A percentile compares a stretch with the other conserved stretches of the same genome.
These are phyloP conservation scores for Macroglossus sobrinus DNA, from an alignment of 2,113 vertebrate species.

Conservation along the genomic window DNA sequence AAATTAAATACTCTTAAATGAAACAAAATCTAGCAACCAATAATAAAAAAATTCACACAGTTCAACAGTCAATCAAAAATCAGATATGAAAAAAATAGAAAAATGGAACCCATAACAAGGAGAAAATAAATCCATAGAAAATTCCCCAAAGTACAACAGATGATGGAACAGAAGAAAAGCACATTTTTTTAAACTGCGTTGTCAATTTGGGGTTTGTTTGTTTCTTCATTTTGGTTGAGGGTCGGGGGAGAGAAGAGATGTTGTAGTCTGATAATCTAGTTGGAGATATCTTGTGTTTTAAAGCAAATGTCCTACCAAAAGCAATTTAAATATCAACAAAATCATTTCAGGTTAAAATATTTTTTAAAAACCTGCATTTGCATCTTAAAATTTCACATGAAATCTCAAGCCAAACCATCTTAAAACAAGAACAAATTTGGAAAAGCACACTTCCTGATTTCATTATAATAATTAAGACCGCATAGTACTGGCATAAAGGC, in stretches of 20 bases:
- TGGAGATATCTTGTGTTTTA: constrained; percentile 83
- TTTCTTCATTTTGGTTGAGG: constrained; percentile 57
- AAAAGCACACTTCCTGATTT: background rate
- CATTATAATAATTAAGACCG: background rate
- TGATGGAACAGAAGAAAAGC: background rate
- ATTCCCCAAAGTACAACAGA: background rate
- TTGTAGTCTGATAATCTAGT: constrained; percentile 83
- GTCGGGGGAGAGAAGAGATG: constrained; percentile 71
- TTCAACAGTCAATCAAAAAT: background rate
- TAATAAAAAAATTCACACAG: background rate
- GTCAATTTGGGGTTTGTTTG: constrained; percentile 68
- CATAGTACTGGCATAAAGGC: background rate
- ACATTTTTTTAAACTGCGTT: constrained; percentile 78
- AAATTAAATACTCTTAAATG: background rate
- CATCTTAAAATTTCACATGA: background rate
- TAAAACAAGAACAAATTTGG: background rate
- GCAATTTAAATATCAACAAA: constrained; percentile 83
- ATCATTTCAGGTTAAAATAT: constrained; percentile 85
- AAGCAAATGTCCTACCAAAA: constrained; percentile 82
- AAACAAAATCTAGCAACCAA: background rate
- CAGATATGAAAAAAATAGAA: background rate
- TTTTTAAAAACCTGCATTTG: background rate
- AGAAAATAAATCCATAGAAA: background rate
- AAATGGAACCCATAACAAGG: background rate
- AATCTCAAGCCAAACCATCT: background rate